Base-by-base conservation (phyloP, 2,888 invertebrate species). In the Hyposoter dolosus region DNA sequence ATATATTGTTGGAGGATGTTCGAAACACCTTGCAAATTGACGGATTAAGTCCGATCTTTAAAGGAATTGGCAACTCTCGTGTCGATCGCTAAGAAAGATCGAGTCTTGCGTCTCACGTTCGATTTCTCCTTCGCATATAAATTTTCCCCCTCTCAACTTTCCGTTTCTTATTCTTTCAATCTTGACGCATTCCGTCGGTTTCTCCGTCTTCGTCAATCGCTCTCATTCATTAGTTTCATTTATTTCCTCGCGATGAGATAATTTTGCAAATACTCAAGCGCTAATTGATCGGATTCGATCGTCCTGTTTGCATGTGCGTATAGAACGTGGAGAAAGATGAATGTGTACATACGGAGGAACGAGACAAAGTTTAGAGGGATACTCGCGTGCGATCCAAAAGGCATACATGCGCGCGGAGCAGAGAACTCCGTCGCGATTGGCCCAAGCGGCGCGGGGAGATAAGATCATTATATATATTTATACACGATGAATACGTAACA, bases 21-120 rank as follows among this genome's bases (percentile, higher is more conserved):
- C 50, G 78, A 81, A 87, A 83, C 87, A 87, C 85, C 86, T 85
- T 80, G 83, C 86, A 88, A 88, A 86, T 88, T 86, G 83, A 88
- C 83, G 84, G 86, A 88, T 88, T 81, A 86, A 88, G 84, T 86
- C 84, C 78, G 76, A 78, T 19, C 79, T 79, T 87, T 83, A 82
- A 77, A n/a, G n/a, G 78, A 71, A 87, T 78, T 72, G 81, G 81
- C 75, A 68, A 78, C 76, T 35, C 79, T 78, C 78, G 53, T 53
- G 71, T 40, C 82, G 77, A 71, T 75, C 68, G 28, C 69, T 63
- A 75, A 71, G 80, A 50, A 40, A n/a, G 65, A 76, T 84, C 77
- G 47, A 74, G 43, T n/a, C 56, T 35, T 43, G 56, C 19, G 0
- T 35, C 5, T 4, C 32, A 4, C 32, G 32, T 32, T 32, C 32